phyloP scores from a whole-genome alignment of 2,888 invertebrate species.

The Sesia apiformis region DNA sequence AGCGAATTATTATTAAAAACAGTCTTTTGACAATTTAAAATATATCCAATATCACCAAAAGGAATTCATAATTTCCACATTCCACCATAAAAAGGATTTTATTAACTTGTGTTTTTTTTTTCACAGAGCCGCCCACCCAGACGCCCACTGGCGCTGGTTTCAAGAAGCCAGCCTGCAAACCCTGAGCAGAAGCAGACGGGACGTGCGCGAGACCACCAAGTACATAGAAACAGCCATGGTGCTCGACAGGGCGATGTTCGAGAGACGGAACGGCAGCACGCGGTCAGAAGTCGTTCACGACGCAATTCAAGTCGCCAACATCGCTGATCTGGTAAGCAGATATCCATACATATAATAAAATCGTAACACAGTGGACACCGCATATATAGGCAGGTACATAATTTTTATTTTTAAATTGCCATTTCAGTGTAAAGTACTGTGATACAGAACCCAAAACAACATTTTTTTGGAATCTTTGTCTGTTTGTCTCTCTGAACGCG shows the following conservation, averaged over 20 bases:
- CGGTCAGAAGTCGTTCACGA: conserved; percentile 93
- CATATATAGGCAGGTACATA: too few species aligned
- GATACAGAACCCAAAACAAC: too few species aligned
- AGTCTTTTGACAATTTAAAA: background rate
- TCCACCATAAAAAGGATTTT: background rate
- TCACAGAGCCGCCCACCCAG: conserved; percentile 5
- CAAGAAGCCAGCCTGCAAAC: conserved; percentile 45
- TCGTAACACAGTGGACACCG: too few species aligned
- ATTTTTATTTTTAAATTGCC: too few species aligned
- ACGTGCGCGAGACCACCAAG: conserved; percentile 92
- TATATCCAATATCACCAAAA: background rate
- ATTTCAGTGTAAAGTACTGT: too few species aligned
- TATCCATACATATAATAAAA: too few species aligned
- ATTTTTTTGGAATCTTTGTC: too few species aligned
- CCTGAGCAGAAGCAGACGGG: conserved; percentile 71
- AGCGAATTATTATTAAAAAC: too few species aligned
- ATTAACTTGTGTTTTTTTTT: background rate
- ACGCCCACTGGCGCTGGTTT: conserved; percentile 58
- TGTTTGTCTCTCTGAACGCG: too few species aligned
- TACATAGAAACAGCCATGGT: conserved; percentile 97
- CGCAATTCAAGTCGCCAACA: conserved; percentile 97
- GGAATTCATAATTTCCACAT: background rate
- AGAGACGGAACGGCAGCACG: conserved; percentile 91
- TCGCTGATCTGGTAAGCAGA: conserved; percentile 92
- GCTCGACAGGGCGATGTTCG: conserved; percentile 97